Evolutionary conservation across 1,140 invertebrate species (phyloP), one percentile per base, ranked within the genome.

Genomic region (Streblospio benedicti): DNA sequence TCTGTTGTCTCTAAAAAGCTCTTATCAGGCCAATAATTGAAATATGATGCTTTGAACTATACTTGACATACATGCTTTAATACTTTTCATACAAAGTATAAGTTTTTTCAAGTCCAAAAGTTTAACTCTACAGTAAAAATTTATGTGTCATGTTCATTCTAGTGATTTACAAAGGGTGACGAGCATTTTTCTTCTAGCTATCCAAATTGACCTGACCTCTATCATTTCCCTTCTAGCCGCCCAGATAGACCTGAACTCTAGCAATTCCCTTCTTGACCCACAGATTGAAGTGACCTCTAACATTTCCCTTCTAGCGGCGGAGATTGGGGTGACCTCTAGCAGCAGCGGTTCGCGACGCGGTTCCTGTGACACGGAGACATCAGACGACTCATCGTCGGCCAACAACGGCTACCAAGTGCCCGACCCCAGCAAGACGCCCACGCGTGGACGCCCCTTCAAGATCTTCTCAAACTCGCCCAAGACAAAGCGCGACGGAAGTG

Each of bases 261-360:
- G 9, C 9, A 9, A 9, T n/a, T 38, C 35, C n/a, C n/a, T 38
- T 9, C n/a, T 9, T n/a, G 9, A 38, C n/a, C 9, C 35, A 9
- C 35, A 38, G 9, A 9, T 9, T 38, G 9, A 51, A 33, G n/a
- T n/a, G n/a, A n/a, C n/a, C n/a, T 55, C 14, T 61, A 20, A 9
- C 23, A n/a, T 52, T 3, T 4, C 14, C 51, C 27, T 47, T 63
- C 14, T 45, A 70, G 67, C 67, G 41, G 65, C 67, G 27, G 71
- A 74, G 58, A 67, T 65, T 6, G 67, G 68, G 31, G 65, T 71
- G 61, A 63, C 66, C n/a, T 60, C 68, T 43, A 64, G 63, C 16
- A 60, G 64, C 43, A 61, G 61, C 14, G 43, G n/a, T n/a, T 57
- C 49, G 51, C 43, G 61, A 33, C 61, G 63, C 14, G 60, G 53